Evolutionary conservation across 2,888 invertebrate genomes (phyloP), one percentile per base, ranked within the genome.

Genomic region (Galerucella calmariensis): DNA sequence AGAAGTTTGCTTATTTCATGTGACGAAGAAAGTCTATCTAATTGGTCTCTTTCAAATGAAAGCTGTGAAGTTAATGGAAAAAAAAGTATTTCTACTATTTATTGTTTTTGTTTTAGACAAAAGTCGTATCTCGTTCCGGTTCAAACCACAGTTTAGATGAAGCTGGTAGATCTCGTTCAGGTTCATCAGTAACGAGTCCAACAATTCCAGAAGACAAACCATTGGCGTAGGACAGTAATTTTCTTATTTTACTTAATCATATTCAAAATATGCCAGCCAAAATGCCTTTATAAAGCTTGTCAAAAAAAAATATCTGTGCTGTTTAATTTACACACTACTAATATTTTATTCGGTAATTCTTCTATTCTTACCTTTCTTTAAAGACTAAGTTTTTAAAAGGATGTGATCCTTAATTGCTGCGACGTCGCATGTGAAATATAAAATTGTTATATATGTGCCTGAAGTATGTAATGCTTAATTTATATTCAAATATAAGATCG

Each of bases 121-220:
- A 95, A 89, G 96, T 97, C 81, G 92, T 95, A 78, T 97, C 97
- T 71, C 92, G 97, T 84, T 97, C 97, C 73, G 94, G 93, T 86
- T 97, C 97, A 71, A 94, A 95, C 84, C 95, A 95, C 88, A 96
- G 95, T 88, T 94, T 97, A 88, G 95, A 96, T 84, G 95, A 95
- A 85, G 90, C 91, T 77, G 91, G 92, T 84, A 91, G 93, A 83
- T 89, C 90, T 80, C 91, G 92, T 83, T 91, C 92, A 76, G 92
- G 92, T 80, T 93, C 94, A 78, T 89, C 90, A 73, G 89, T 88
- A 46, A 90, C 92, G 80, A 92, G 95, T 81, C 94, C 94, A 70
- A 92, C 92, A 79, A 95, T 95, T 87, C 94, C 94, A 77, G 94
- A 95, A 87, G 92, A 94, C 85, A 94, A 94, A 86, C 91, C 92